Conservation (phyloP, 2,113 vertebrate species). For the Varanus salvator region DNA sequence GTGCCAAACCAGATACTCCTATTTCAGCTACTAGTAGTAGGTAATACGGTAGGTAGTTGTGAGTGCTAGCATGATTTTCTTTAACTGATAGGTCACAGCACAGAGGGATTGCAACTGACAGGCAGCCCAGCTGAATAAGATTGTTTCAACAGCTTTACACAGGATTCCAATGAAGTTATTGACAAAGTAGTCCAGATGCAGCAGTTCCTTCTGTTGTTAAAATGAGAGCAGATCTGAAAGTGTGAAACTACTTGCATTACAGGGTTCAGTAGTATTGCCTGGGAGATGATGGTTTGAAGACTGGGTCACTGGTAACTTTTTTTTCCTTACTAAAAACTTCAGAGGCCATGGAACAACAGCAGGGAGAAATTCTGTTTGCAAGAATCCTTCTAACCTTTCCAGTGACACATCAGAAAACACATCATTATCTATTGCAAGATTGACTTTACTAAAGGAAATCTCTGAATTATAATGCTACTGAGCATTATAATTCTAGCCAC, state of each 20-base stretch:
- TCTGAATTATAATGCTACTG: constrained; percentile 44
- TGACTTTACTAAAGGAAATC: constrained; percentile 50
- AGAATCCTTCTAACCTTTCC: constrained; percentile 55
- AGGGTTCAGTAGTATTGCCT: background rate
- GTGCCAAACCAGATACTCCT: background rate
- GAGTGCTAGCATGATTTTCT: background rate
- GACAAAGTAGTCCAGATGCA: background rate
- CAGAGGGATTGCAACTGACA: background rate
- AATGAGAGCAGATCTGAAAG: background rate
- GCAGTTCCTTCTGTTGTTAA: background rate
- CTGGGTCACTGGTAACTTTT: background rate
- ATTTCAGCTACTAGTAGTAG: background rate
- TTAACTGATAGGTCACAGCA: background rate
- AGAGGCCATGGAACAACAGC: background rate
- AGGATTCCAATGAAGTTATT: background rate
- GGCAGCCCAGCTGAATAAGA: background rate
- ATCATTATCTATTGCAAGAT: constrained; percentile 53
- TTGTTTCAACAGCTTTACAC: background rate
- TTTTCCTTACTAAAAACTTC: background rate
- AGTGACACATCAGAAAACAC: constrained; percentile 44
- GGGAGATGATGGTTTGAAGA: background rate
- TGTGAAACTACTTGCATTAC: too few relatives aligned
- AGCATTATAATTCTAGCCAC: constrained; percentile 7
- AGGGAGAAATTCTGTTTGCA: constrained; percentile 40
- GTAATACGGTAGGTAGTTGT: background rate